Evolutionary conservation across 2,888 invertebrate species (phyloP).

Genomic region (Troglohyphantes excavatus): DNA sequence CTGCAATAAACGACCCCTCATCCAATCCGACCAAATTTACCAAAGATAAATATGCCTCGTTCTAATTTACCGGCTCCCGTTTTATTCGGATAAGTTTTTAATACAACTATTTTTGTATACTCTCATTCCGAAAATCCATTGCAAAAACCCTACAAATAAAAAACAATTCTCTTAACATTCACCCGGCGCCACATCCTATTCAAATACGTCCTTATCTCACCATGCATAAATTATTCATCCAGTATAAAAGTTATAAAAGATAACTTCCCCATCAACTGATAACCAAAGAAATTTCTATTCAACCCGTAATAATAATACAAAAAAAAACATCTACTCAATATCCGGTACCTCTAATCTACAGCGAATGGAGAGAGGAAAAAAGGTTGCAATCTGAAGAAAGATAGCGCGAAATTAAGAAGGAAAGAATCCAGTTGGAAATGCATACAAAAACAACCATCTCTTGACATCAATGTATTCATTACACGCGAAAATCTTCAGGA

Average conservation of each 20-base stretch:
- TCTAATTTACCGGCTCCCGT: too few species aligned
- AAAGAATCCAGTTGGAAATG: neutral
- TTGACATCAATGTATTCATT: constrained; percentile 7
- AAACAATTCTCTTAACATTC: neutral
- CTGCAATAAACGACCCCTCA: too few species aligned
- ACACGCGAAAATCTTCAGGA: constrained; percentile 13
- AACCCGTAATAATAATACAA: neutral
- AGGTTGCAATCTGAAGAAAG: neutral
- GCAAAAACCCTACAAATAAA: neutral
- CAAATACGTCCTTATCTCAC: neutral
- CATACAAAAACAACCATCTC: constrained; percentile 23
- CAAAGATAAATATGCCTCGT: too few species aligned
- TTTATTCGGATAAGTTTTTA: too few species aligned
- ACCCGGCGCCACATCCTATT: neutral
- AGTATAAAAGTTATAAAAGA: constrained; percentile 22
- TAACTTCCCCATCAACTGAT: constrained; percentile 30
- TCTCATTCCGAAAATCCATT: too few species aligned
- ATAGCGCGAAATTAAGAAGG: constrained; percentile 13
- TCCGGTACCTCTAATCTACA: constrained; percentile 20
- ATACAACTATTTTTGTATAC: too few species aligned
- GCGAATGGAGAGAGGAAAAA: neutral
- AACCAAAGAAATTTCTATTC: constrained; percentile 8
- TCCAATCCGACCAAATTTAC: too few species aligned
- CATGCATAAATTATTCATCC: constrained; percentile 37
- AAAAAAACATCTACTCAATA: constrained; percentile 18